Evolutionary conservation across 2,888 invertebrate genomes (phyloP).

Genomic region (Lithosia quadra): DNA sequence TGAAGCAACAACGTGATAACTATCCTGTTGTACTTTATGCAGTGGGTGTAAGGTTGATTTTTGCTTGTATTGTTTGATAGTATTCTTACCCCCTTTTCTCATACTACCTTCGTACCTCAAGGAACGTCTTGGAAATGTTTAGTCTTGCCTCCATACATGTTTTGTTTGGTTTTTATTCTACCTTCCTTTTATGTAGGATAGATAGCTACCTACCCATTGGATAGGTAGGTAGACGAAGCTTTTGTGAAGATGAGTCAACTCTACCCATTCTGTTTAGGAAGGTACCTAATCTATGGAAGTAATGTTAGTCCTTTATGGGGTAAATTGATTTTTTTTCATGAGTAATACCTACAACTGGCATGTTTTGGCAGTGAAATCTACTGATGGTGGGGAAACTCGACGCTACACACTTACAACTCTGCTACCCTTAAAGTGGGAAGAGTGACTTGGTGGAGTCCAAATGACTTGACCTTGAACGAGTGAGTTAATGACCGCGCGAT

Average conservation of each 20-base stretch:
- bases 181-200: constrained; percentile 70
- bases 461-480: too few species aligned
- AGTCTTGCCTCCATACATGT: constrained; percentile 78
- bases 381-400: too few species aligned
- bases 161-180: constrained; percentile 81
- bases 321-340: background rate
- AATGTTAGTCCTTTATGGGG: background rate
- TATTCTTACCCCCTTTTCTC: constrained; percentile 51
- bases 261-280: constrained; percentile 42
- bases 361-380: background rate
- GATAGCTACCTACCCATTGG: constrained; percentile 48
- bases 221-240: constrained; percentile 26
- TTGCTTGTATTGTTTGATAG: constrained; percentile 41
- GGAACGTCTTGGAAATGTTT: constrained; percentile 82
- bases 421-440: too few species aligned
- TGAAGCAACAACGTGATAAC: constrained; percentile 36
- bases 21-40: constrained; percentile 11
- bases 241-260: constrained; percentile 45
- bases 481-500: too few species aligned
- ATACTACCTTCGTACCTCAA: constrained; percentile 56
- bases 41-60: constrained; percentile 46
- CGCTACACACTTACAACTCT: too few species aligned
- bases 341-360: background rate
- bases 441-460: too few species aligned
- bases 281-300: constrained; percentile 14